Base-by-base conservation (phyloP, 2,797 vertebrate genomes). In the Bovichtus variegatus region DNA sequence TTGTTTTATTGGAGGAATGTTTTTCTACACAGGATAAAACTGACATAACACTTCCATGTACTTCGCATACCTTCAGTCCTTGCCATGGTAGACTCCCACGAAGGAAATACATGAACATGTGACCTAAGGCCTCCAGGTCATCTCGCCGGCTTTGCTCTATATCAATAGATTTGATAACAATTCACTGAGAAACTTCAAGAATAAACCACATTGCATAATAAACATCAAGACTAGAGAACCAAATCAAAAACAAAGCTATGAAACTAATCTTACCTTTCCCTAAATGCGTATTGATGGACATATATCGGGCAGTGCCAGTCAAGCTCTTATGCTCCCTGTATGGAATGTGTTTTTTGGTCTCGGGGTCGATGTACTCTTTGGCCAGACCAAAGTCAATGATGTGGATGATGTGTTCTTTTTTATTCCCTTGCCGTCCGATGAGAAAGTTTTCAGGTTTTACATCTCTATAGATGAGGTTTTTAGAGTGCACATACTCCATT, bases 81-180 rank as follows among this genome's bases (percentile, higher is more conserved):
- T 99, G 98, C 98, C 98, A 99, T 53, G 98, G 98, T 83, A 99
- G 95, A 93, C 98, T 99, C 87, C 98, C 98, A 89, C 98, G 97
- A 47, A 99, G 97, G 92, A 99, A 99, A 94, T 99, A 99, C 98
- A 99, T 99, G 91, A 99, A 99, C 98, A 99, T 99, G 94, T 99
- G 98, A 91, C 98, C 98, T 53, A 99, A 96, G 76, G 98, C 98
- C 94, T 99, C 98, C 89, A 99, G 95, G 95, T 99, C 98, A 18
- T 99, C 98, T 86, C 98, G 94, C 63, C 98, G 96, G 92, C 98
- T 99, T 97, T 99, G 98, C 90, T 99, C 98, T 99, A 68, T 74
- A 93, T 82, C 64, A 83, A 76, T 0, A 74, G 23, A 86, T 81
- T 77, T 66, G 6, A 71, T n/a, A 36, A 73, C 15, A 38, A 81